phyloP scores from a whole-genome alignment of 1,140 invertebrate species.

The Subanguina moxae region DNA sequence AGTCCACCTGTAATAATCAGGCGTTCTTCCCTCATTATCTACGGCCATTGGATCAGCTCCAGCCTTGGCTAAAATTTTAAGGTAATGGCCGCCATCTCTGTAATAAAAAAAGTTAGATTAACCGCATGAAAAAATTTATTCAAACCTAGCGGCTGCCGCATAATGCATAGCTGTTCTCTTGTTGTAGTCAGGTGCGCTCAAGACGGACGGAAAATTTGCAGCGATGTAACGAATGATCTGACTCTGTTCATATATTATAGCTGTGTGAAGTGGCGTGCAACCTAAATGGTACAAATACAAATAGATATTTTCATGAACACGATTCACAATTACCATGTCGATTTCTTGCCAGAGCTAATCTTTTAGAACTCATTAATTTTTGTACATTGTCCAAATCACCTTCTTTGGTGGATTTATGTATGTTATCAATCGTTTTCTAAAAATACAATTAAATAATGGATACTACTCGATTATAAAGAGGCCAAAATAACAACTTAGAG shows the following conservation, averaged over 20 bases:
- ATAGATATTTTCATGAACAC: not conserved
- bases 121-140: conserved; percentile 53
- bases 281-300: too few relatives aligned
- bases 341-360: conserved; percentile 70
- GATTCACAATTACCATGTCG: conserved; percentile 62
- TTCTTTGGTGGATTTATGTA: conserved; percentile 70
- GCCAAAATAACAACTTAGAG: too few relatives aligned
- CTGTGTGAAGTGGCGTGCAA: conserved; percentile 73
- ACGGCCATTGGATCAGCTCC: conserved; percentile 75
- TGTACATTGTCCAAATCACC: conserved; percentile 68
- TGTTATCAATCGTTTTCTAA: conserved; percentile 60
- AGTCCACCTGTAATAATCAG: not conserved
- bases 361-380: conserved; percentile 63
- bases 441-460: conserved; percentile 19
- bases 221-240: conserved; percentile 66
- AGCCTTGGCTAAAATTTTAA: conserved; percentile 76
- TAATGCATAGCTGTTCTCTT: conserved; percentile 85
- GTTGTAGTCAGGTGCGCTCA: conserved; percentile 63
- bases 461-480: too few relatives aligned
- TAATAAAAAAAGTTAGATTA: too few relatives aligned
- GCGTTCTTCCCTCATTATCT: conserved; percentile 71
- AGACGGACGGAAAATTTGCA: conserved; percentile 47
- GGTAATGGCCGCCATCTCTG: conserved; percentile 68
- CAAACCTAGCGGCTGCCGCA: conserved; percentile 76
- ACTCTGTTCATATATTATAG: conserved; percentile 67